Evolutionary conservation across 2,113 vertebrate species (phyloP).

Genomic region (Falcunculus frontatus): DNA sequence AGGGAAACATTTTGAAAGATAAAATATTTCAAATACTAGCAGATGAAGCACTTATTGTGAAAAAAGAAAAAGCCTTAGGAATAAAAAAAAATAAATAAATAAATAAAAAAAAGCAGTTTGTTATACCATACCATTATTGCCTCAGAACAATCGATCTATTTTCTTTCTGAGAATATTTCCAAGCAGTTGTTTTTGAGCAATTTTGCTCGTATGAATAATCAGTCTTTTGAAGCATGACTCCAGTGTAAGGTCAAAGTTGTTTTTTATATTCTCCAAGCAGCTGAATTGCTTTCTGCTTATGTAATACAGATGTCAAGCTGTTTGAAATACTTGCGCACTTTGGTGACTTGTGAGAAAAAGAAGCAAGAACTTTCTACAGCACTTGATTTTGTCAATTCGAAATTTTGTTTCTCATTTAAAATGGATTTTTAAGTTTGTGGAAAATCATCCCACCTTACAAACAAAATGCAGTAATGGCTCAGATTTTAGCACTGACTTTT

Average conservation of each 20-base stretch:
- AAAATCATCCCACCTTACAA: not conserved
- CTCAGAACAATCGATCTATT: slow-evolving; percentile 50
- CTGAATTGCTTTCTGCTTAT: slow-evolving; percentile 65
- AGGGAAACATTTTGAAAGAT: slow-evolving; percentile 2
- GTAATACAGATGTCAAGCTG: slow-evolving; percentile 68
- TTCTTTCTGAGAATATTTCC: slow-evolving; percentile 51
- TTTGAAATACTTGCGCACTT: slow-evolving; percentile 47
- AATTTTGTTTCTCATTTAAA: not conserved
- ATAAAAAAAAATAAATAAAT: no score
- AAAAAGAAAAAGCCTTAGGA: not conserved
- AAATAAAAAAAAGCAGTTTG: not conserved
- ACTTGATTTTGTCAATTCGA: not conserved
- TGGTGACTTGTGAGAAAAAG: slow-evolving; percentile 32
- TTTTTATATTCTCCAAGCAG: slow-evolving; percentile 61
- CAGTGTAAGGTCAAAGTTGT: slow-evolving; percentile 66
- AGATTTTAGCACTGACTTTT: not conserved
- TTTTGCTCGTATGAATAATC: slow-evolving; percentile 58
- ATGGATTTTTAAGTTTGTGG: not conserved
- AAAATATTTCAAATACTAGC: slow-evolving; percentile 11
- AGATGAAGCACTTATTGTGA: slow-evolving; percentile 12
- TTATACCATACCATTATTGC: slow-evolving; percentile 5
- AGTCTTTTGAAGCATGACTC: slow-evolving; percentile 53
- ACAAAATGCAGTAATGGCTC: not conserved
- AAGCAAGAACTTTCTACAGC: not conserved
- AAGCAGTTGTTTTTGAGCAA: slow-evolving; percentile 45